phyloP scores from a whole-genome alignment of 2,797 vertebrate species.

The Rhynchonycteris naso region DNA sequence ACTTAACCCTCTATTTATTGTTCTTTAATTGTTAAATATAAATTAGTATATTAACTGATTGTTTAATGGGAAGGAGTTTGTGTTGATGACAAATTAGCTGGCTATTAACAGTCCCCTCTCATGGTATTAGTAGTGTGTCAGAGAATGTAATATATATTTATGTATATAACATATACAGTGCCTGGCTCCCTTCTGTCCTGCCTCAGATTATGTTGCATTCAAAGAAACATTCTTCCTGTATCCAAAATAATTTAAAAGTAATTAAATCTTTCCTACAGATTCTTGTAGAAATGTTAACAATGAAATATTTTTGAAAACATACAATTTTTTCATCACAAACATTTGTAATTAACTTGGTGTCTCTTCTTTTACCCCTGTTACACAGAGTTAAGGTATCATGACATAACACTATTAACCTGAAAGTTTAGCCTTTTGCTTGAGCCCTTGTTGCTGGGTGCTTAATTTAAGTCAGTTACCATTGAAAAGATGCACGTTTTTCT shows the following conservation, averaged over 20 bases:
- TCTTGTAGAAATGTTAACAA: not conserved
- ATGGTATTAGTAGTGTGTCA: not conserved
- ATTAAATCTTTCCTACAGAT: not conserved
- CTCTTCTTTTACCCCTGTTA: not conserved
- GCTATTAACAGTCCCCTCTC: not conserved
- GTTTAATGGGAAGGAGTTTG: not conserved
- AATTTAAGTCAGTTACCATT: not conserved
- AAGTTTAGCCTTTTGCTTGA: not conserved
- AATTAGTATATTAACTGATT: conserved; percentile 15
- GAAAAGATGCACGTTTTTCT: not conserved
- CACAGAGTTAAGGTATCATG: not conserved
- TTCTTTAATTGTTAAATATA: not conserved
- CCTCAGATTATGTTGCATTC: not conserved
- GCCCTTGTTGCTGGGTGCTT: not conserved
- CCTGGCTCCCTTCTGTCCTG: not conserved
- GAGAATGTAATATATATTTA: not conserved
- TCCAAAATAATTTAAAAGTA: not conserved
- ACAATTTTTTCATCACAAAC: not conserved
- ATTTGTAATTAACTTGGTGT: not conserved
- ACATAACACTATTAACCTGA: not conserved
- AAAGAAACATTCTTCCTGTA: conserved; percentile 7
- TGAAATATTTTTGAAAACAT: not conserved
- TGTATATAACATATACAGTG: not conserved
- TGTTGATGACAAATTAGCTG: not conserved
- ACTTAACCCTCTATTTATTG: not conserved